Conservation (phyloP, 2,113 vertebrate species). For the Brevimyrus niger region DNA sequence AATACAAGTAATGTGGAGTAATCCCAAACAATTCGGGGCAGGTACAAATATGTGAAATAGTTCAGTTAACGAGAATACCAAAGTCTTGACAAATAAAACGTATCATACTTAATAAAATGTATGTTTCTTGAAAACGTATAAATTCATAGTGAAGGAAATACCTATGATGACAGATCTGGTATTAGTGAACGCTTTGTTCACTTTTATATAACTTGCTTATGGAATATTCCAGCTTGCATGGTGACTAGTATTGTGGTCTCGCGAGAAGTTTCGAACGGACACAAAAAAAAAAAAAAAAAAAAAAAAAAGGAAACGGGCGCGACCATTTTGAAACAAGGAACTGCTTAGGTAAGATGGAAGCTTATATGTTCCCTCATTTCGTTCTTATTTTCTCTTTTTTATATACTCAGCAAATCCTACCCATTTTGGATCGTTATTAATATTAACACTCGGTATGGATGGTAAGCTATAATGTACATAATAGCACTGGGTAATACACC, state of each 20-base stretch:
- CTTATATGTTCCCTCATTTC: constrained; percentile 23
- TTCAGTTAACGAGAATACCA: background rate
- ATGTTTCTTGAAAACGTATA: background rate
- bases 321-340: constrained; percentile 71
- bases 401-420: background rate
- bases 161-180: background rate
- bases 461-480: background rate
- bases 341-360: constrained; percentile 70
- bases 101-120: background rate
- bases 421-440: background rate
- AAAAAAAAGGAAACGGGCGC: constrained; percentile 61
- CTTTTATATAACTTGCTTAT: background rate
- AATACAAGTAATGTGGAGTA: background rate
- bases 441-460: background rate
- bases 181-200: background rate
- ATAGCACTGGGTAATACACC: background rate
- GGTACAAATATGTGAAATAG: background rate
- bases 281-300: background rate
- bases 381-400: background rate
- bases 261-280: background rate
- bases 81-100: background rate
- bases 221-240: background rate
- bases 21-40: background rate
- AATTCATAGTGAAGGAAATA: background rate
- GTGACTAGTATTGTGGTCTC: background rate